Base-by-base conservation (phyloP, 2,797 vertebrate genomes). In the Tauraco hartlaubi region DNA sequence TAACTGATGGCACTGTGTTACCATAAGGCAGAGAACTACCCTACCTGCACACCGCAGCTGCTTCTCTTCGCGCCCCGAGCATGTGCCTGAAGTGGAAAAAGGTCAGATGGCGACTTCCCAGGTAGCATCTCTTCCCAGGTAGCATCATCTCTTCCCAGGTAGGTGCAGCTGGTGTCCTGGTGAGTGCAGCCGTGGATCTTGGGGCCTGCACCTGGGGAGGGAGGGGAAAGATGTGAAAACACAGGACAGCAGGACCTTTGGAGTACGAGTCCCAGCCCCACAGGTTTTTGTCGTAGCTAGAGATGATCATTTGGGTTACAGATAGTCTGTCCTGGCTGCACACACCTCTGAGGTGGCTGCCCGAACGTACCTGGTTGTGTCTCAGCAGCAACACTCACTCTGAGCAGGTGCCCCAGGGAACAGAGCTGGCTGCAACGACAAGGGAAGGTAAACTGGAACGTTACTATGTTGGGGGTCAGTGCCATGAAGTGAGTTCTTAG, bases 391-490 rank as follows among this genome's bases (percentile, higher is more conserved):
- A 33, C 15, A 5, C 4, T 13, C 4, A 5, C 4, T 13, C 5
- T 5, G n/a, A 48, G 33, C 35, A 15, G 61, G 11, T 41, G 44
- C 37, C 26, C 31, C 39, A 31, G 33, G 68, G 64, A 43, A 14
- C 20, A 35, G 23, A 71, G 66, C 25, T 1, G 2, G 31, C 90
- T 88, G 78, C 79, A 62, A 8, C 29, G 31, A 9, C 14, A 15
- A 19, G 35, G 39, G 43, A 35, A 72, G 33, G 68, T 9, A 17
- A 85, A 51, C 7, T 0, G 21, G 39, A 13, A 23, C 12, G 31
- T 31, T 29, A 4, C 6, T 7, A 2, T 4, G 5, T 2, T 21
- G 22, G 39, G 41, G 48, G 19, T 59, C 28, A 5, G 0, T 28
- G 85, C 61, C 6, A 6, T 5, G 25, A 18, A n/a, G 15, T 3